Conservation (phyloP, 2,113 vertebrate genomes). For the Geococcyx californianus region DNA sequence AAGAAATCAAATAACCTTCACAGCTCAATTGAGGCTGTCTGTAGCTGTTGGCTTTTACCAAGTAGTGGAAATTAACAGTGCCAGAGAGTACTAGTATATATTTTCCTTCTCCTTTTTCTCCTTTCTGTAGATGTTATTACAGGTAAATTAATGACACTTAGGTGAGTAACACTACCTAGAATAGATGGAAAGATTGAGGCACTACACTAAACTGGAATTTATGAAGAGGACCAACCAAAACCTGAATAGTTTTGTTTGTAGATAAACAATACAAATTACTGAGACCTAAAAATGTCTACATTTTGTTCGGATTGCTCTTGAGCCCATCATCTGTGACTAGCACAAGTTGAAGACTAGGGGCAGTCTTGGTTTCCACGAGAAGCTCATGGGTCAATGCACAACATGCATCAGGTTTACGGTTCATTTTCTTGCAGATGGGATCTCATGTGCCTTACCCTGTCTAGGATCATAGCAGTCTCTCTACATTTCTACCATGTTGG, state of each 20-base stretch:
- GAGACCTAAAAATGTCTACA: neutral
- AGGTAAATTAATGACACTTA: constrained; percentile 38
- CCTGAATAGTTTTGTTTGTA: neutral
- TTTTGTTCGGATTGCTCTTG: neutral
- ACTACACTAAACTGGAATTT: constrained; percentile 2
- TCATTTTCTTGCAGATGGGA: neutral
- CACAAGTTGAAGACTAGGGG: neutral
- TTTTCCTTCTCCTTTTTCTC: neutral
- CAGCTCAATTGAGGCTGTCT: constrained; percentile 11
- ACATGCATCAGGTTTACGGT: neutral
- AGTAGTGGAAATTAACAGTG: neutral
- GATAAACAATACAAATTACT: neutral
- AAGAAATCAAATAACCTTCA: constrained; percentile 57
- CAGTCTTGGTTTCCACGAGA: neutral
- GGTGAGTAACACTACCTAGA: neutral
- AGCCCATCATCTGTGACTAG: neutral
- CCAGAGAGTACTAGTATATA: neutral
- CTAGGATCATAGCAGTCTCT: neutral
- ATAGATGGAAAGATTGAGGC: neutral
- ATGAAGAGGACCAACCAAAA: neutral
- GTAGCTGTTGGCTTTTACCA: constrained; percentile 9
- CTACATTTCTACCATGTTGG: fast-evolving
- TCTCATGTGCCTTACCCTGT: neutral
- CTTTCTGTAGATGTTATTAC: neutral
- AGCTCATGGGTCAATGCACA: neutral